Percentiles rank a stretch among this genome's conserved stretches.
phyloP scores from a whole-genome alignment of 2,113 vertebrate species.

The Myiozetetes cayanensis region DNA sequence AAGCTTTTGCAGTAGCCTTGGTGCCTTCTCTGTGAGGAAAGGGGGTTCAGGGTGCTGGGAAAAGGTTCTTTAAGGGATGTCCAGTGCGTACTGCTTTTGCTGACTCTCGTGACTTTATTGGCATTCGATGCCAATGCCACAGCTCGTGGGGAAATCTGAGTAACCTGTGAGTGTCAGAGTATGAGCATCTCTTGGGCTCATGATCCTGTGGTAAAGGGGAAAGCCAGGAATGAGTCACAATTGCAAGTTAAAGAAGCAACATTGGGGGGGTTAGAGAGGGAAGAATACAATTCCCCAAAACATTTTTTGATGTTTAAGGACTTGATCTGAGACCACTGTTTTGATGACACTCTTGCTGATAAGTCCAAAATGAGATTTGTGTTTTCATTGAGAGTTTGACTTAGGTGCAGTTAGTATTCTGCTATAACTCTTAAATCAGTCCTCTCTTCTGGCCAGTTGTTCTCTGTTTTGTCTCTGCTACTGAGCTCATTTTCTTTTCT shows the following conservation, averaged over 20 bases:
- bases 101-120: neutral
- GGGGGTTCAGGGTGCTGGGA: neutral
- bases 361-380: neutral
- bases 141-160: neutral
- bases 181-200: neutral
- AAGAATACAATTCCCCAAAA: neutral
- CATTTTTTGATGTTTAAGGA: neutral
- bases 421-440: neutral
- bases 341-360: neutral
- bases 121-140: neutral
- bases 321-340: neutral
- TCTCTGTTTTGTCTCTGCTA: neutral
- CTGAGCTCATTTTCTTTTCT: neutral
- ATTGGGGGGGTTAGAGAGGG: rapidly evolving
- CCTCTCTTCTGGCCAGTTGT: neutral
- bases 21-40: neutral
- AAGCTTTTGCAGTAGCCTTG: neutral
- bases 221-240: neutral
- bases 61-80: neutral
- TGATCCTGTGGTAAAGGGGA: neutral
- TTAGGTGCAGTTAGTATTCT: neutral
- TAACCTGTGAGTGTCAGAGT: neutral
- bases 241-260: neutral
- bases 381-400: neutral
- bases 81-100: neutral